Percentiles rank a stretch among this genome's conserved stretches.
These are phyloP conservation scores for Nesidiocoris tenuis DNA, from an alignment of 2,888 invertebrate species.

Conservation along the genomic window DNA sequence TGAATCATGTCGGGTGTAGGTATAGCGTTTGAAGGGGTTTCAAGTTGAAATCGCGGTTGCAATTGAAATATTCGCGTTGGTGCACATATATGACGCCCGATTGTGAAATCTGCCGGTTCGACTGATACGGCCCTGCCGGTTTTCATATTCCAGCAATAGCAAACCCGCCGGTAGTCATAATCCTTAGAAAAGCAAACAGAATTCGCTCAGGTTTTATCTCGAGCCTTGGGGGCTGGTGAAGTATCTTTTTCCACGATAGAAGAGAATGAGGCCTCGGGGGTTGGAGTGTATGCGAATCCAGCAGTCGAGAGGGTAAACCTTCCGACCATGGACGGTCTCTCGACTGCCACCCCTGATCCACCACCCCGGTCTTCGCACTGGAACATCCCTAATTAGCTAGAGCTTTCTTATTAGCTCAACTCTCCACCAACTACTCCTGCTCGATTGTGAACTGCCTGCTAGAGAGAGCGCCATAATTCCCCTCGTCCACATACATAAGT, in stretches of 20 bases:
- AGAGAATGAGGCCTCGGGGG: neutral
- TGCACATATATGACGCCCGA: slow-evolving; percentile 29
- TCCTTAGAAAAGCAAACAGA: slow-evolving; percentile 35
- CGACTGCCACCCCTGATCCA: neutral
- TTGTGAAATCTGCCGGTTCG: slow-evolving; percentile 15
- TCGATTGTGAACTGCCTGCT: too few species aligned
- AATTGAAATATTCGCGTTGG: slow-evolving; percentile 36
- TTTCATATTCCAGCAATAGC: neutral
- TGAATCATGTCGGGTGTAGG: neutral
- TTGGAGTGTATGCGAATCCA: neutral
- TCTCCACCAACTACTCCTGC: slow-evolving; percentile 21
- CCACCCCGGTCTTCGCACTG: neutral
- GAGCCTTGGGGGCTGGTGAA: neutral
- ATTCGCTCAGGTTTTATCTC: neutral
- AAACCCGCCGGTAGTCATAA: neutral
- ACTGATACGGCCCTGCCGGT: neutral
- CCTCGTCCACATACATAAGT: too few species aligned
- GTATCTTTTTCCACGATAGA: neutral
- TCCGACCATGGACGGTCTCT: neutral
- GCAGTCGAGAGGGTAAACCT: neutral
- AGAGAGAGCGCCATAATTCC: too few species aligned
- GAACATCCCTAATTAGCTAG: slow-evolving; percentile 20
- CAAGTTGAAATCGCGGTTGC: slow-evolving; percentile 15
- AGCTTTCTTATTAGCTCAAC: slow-evolving; percentile 30
- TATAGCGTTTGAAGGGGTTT: neutral